Evolutionary conservation across 2,113 vertebrate genomes (phyloP).

Genomic region (Gasterosteus nipponicus): DNA sequence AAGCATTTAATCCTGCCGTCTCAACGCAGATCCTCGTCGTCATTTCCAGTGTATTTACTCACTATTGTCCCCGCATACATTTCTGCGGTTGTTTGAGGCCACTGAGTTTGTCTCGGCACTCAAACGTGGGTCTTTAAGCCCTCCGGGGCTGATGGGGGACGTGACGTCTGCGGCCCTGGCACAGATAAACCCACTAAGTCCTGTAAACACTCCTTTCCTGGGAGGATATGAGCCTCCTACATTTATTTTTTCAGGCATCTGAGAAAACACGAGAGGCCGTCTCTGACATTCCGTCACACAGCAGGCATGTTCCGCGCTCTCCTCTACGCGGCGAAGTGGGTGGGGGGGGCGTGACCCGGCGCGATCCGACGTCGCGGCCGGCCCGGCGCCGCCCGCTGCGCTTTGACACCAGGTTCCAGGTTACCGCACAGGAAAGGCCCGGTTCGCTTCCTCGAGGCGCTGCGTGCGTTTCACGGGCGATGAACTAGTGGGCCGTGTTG

Average conservation of each 20-base stretch:
- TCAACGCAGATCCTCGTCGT: neutral
- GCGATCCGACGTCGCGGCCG: neutral
- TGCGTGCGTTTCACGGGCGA: conserved; percentile 26
- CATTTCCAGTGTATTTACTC: neutral
- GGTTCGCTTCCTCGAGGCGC: conserved; percentile 1
- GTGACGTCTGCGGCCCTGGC: conserved; percentile 53
- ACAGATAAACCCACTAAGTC: conserved; percentile 64
- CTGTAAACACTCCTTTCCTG: conserved; percentile 72
- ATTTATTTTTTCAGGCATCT: conserved; percentile 77
- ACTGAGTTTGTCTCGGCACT: conserved; percentile 12
- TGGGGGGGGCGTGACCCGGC: neutral
- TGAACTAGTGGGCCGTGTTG: neutral
- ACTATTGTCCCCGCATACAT: neutral
- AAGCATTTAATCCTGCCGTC: neutral
- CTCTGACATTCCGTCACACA: conserved; percentile 53
- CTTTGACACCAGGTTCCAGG: conserved; percentile 3
- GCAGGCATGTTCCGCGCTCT: conserved; percentile 40
- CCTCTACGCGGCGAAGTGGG: no score
- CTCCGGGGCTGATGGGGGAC: conserved; percentile 33
- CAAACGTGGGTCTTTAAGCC: conserved; percentile 8
- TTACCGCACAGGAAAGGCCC: neutral
- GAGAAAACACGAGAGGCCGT: conserved; percentile 60
- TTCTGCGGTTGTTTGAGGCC: conserved; percentile 19
- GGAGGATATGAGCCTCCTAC: conserved; percentile 72
- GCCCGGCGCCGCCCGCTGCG: neutral